Conservation (phyloP, 2,797 vertebrate genomes). For the Enteromius viviparus region DNA sequence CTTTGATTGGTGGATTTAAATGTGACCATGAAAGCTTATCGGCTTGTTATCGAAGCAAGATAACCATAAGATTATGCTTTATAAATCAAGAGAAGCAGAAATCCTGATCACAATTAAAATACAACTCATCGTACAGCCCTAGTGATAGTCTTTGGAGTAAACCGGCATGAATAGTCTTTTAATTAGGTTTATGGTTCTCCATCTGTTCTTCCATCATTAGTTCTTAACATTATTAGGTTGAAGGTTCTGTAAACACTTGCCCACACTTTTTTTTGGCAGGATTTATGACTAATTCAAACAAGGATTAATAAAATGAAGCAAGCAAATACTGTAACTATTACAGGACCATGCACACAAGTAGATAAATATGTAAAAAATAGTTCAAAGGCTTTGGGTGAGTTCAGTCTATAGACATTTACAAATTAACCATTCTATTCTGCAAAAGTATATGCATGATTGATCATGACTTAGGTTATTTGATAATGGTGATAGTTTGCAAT, state of each 20-base stretch:
- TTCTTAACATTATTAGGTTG: constrained; percentile 11
- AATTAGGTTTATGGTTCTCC: not conserved
- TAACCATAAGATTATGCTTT: not conserved
- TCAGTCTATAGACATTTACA: not conserved
- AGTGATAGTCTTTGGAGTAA: not conserved
- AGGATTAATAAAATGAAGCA: not conserved
- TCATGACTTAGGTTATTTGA: not conserved
- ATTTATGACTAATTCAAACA: not conserved
- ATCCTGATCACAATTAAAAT: not conserved
- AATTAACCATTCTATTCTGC: not conserved
- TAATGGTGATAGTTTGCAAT: not conserved
- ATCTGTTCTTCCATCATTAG: constrained; percentile 5
- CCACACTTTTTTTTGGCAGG: not conserved
- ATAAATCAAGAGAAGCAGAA: not conserved
- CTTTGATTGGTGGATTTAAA: not conserved
- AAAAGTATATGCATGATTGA: not conserved
- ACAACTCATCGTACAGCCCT: not conserved
- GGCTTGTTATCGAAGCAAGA: not conserved
- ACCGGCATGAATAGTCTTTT: not conserved
- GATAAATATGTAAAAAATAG: not conserved
- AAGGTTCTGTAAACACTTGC: constrained; percentile 5
- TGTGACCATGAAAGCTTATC: not conserved
- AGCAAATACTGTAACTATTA: not conserved
- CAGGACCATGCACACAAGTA: not conserved
- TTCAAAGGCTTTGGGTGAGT: not conserved